Evolutionary conservation across 2,113 vertebrate species (phyloP), one percentile per base, ranked within the genome.

Genomic region (Macaca mulatta): DNA sequence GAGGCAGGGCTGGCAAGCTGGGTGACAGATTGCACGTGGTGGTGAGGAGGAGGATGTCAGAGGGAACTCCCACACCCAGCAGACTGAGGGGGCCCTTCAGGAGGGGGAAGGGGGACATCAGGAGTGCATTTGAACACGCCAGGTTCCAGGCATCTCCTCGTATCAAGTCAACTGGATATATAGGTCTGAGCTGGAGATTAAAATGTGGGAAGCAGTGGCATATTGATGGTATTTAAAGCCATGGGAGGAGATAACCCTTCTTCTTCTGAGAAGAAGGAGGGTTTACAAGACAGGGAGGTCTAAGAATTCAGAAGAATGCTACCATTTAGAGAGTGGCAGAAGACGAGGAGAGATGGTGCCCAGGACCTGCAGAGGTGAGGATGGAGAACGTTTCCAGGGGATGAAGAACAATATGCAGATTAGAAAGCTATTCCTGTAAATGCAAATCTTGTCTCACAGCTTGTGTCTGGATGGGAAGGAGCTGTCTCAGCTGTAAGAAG

Each of bases 21-120:
- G 40, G 52, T 35, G 43, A 64, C 1, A 38, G 86, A 2, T 14
- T 8, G 35, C 45, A 30, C 0, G 0, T 48, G 40, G 40, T 35
- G 30, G 72, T 2, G 8, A 43, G 59, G 22, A 27, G n/a, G 3
- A 55, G 61, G 50, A 18, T 1, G 11, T 48, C 25, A 12, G 52
- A 40, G 55, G 78, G 61, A 43, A 8, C 43, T 22, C 45, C 78
- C 61, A 11, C 6, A 1, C 10, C 61, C 48, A 59, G 89, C 57
- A 45, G n/a, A 64, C 61, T n/a, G 22, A 4, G 16, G 30, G 43
- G 27, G 12, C 27, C 20, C 38, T 74, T 72, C 61, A 22, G 3
- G 14, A 30, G 11, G 52, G 3, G 0, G 61, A 64, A 27, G 18
- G 43, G 35, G 74, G 70, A 52, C n/a, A 40, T 6, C 57, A 2